Evolutionary conservation across 2,113 vertebrate genomes (phyloP).

Genomic region (Cettia cetti): DNA sequence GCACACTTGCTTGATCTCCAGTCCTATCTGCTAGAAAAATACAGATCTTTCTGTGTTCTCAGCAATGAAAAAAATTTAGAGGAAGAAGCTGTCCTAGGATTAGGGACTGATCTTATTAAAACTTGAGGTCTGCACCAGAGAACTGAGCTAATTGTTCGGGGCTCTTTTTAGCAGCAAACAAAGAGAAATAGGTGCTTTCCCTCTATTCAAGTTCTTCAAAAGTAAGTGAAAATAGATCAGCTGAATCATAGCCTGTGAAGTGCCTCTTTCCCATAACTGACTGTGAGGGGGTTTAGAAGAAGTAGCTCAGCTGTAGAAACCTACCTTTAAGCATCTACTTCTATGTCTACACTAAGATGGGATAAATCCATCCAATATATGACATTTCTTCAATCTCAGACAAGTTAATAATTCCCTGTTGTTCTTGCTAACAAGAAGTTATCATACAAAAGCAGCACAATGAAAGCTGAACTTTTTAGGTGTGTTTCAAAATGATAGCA

Average conservation of each 20-base stretch:
- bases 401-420: background rate
- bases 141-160: background rate
- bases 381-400: background rate
- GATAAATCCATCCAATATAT: background rate
- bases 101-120: background rate
- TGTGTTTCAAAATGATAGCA: background rate
- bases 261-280: background rate
- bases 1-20: background rate
- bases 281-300: background rate
- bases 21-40: background rate
- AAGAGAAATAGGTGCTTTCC: background rate
- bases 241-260: background rate
- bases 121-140: background rate
- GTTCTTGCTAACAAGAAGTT: background rate
- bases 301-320: background rate
- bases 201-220: background rate
- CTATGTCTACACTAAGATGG: background rate
- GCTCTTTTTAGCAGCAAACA: background rate
- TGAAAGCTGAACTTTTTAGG: background rate
- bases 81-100: background rate
- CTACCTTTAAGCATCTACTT: background rate
- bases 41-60: background rate
- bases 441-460: background rate
- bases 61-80: background rate
- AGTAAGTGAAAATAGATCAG: background rate